Evolutionary conservation across 1,140 invertebrate genomes (phyloP).

Genomic region (Macrostomum lignano): DNA sequence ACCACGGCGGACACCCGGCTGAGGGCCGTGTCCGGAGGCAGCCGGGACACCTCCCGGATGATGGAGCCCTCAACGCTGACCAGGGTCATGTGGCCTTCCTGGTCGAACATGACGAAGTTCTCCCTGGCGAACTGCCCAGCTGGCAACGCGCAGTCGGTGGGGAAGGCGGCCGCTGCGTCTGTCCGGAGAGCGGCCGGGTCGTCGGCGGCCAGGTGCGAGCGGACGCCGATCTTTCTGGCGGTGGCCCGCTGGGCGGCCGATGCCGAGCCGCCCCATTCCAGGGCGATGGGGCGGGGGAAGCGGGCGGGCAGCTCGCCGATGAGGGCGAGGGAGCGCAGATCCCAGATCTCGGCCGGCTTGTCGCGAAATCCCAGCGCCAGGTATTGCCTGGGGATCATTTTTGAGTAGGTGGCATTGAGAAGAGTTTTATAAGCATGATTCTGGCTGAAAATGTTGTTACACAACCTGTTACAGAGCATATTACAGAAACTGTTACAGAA

Average conservation of each 20-base stretch:
- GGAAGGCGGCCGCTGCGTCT: not conserved
- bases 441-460: constrained; percentile 18
- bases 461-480: too few species aligned
- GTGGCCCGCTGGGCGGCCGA: not conserved
- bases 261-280: constrained; percentile 21
- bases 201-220: too few species aligned
- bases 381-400: constrained; percentile 32
- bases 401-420: constrained; percentile 3
- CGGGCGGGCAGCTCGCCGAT: constrained; percentile 34
- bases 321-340: constrained; percentile 31
- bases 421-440: constrained; percentile 8
- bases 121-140: constrained; percentile 25
- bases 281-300: constrained; percentile 32
- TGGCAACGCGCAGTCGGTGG: not conserved
- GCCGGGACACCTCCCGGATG: constrained; percentile 33
- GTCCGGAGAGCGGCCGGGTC: constrained; percentile 4
- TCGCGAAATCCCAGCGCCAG: constrained; percentile 35
- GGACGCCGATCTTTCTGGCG: not conserved
- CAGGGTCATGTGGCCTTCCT: constrained; percentile 34
- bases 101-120: constrained; percentile 36
- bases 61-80: constrained; percentile 36
- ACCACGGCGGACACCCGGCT: constrained; percentile 10
- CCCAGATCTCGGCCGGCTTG: constrained; percentile 38
- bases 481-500: too few species aligned
- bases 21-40: constrained; percentile 28